These are phyloP conservation scores for Mayetiola destructor DNA, from an alignment of 2,888 invertebrate genomes.

Conservation along the genomic window DNA sequence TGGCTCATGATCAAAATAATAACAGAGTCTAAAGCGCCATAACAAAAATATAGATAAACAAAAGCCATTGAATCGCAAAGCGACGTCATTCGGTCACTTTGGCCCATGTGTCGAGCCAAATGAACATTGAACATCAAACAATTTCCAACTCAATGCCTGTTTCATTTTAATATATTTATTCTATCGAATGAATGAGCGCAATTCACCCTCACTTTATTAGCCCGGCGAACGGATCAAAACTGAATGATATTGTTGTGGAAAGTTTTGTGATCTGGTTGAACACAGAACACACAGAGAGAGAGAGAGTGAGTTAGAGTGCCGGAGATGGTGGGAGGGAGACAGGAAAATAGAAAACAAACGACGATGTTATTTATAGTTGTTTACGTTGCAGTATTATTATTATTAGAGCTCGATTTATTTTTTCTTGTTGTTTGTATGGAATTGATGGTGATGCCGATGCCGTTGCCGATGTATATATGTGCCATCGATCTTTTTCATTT, in stretches of 20 bases:
- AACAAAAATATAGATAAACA: too few species aligned
- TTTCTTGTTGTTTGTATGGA: too few species aligned
- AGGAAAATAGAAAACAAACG: background rate
- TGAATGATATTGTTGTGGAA: background rate
- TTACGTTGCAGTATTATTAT: constrained; percentile 13
- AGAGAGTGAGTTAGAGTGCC: background rate
- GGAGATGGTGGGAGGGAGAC: background rate
- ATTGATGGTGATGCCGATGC: too few species aligned
- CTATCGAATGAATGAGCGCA: too few species aligned
- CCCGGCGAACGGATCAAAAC: background rate
- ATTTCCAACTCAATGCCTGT: too few species aligned
- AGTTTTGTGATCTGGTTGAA: background rate
- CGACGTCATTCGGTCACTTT: background rate
- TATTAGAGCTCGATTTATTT: too few species aligned
- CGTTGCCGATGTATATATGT: constrained; percentile 10
- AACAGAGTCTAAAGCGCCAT: too few species aligned
- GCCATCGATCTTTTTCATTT: constrained; percentile 12
- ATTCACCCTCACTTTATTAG: background rate
- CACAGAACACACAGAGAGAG: background rate
- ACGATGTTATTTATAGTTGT: constrained; percentile 11
- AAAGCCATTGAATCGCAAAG: background rate
- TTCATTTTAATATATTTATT: too few species aligned
- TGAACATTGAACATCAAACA: too few species aligned
- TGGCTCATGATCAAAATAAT: too few species aligned
- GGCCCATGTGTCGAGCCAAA: too few species aligned